phyloP scores from a whole-genome alignment of 2,113 vertebrate genomes.

The Macaca fascicularis region DNA sequence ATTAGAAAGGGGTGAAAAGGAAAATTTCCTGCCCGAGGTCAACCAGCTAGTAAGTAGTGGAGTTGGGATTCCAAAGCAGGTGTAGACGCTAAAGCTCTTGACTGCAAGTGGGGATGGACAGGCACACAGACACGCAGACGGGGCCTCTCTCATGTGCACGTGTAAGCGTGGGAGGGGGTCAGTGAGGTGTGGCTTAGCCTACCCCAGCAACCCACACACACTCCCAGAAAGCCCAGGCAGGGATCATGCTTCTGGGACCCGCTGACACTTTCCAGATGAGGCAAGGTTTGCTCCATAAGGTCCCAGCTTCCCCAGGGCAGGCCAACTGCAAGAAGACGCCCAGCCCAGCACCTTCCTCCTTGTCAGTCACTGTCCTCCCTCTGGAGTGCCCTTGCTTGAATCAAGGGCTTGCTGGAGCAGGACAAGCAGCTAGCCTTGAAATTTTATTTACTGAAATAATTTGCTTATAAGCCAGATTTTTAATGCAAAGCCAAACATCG shows the following conservation, averaged over 20 bases:
- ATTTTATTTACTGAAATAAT: slow-evolving; percentile 53
- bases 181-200: neutral
- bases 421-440: neutral
- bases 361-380: neutral
- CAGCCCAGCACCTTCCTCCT: neutral
- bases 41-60: neutral
- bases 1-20: neutral
- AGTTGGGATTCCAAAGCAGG: neutral
- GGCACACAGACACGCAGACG: accelerated
- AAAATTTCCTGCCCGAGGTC: neutral
- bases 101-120: neutral
- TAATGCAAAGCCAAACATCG: neutral
- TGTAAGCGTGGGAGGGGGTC: accelerated
- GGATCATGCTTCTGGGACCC: neutral
- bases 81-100: neutral
- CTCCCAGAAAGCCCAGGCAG: neutral
- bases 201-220: accelerated
- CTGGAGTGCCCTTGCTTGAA: neutral
- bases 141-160: accelerated
- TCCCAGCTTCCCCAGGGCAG: accelerated
- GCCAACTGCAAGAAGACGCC: accelerated
- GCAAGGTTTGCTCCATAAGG: accelerated
- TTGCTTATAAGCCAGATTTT: slow-evolving; percentile 10
- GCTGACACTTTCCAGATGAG: neutral
- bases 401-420: neutral